Conservation (phyloP, 2,888 invertebrate species). For the Plemyria rubiginata region DNA sequence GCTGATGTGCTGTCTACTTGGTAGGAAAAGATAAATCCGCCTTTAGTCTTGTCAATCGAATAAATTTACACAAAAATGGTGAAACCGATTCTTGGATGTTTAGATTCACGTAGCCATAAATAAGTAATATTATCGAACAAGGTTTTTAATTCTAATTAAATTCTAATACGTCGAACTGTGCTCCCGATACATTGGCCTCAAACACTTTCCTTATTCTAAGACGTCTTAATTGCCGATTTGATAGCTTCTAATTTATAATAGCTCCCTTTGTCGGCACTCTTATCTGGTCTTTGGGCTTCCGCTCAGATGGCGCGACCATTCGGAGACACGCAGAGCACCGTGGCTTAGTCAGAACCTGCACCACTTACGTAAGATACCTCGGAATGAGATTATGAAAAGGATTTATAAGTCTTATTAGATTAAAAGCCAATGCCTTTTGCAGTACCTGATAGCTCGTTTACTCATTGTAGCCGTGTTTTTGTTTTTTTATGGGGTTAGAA, state of each 20-base stretch:
- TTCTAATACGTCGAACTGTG: background rate
- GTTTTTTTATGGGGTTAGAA: background rate
- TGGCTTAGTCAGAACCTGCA: constrained; percentile 15
- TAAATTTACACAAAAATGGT: no score
- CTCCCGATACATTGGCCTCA: background rate
- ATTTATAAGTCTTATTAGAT: constrained; percentile 22
- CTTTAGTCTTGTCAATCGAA: no score
- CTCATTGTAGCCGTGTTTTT: no score
- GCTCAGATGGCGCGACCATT: constrained; percentile 15
- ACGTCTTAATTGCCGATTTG: constrained; percentile 79
- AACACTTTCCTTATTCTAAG: constrained; percentile 38
- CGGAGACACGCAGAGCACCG: constrained; percentile 17
- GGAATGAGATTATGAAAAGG: constrained; percentile 17
- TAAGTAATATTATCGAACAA: no score
- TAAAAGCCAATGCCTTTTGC: background rate
- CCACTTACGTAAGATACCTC: constrained; percentile 17
- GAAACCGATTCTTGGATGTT: no score
- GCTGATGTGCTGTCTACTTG: no score
- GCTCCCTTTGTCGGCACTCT: constrained; percentile 76
- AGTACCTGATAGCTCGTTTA: background rate
- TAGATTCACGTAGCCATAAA: no score
- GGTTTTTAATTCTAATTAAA: background rate
- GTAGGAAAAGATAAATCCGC: no score
- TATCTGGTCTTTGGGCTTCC: constrained; percentile 31
- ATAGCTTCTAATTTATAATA: constrained; percentile 81